Base-by-base conservation (phyloP, 2,113 vertebrate species). In the Gulo gulo region DNA sequence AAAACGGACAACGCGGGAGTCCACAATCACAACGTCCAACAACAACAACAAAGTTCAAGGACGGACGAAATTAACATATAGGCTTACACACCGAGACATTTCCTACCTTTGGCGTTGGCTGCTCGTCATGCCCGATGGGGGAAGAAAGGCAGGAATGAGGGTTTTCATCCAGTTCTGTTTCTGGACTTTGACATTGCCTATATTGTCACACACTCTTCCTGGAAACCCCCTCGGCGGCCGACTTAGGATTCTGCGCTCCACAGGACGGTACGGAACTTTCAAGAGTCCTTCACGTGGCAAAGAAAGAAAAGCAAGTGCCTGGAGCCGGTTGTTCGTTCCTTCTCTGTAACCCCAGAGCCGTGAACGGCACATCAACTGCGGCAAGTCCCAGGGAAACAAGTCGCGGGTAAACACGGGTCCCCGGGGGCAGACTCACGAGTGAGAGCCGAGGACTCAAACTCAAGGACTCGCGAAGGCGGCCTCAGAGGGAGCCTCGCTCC, bases 131-230 rank as follows among this genome's bases (percentile, higher is more conserved):
- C 18, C 61, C 36, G 61, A 31, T 63, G n/a, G 69, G 65, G 42
- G 55, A 20, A 7, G 23, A 12, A 31, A 76, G 18, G 11, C 45
- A 11, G 61, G 92, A 69, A 23, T 20, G 1, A 36, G 55, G n/a
- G 18, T 20, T 71, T 2, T 39, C 63, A 3, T 34, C 26, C 76
- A 7, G n/a, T 12, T 21, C 61, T 18, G n/a, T 69, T 20, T 24
- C n/a, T 31, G 36, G 21, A 13, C 18, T 52, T 6, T 14, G n/a
- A 1, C 14, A 31, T 39, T 1, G 23, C 29, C 10, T 2, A 4
- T 7, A 3, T 14, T 23, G 31, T 2, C 2, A 2, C 6, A 2
- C 4, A 65, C 29, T 0, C 65, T 24, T 13, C 2, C 3, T 18
- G 80, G 13, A 23, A 61, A 47, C 13, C 52, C 23, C 1, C 0